Evolutionary conservation across 1,140 invertebrate genomes (phyloP), one percentile per base, ranked within the genome.

Genomic region (Melanaphis sacchari): DNA sequence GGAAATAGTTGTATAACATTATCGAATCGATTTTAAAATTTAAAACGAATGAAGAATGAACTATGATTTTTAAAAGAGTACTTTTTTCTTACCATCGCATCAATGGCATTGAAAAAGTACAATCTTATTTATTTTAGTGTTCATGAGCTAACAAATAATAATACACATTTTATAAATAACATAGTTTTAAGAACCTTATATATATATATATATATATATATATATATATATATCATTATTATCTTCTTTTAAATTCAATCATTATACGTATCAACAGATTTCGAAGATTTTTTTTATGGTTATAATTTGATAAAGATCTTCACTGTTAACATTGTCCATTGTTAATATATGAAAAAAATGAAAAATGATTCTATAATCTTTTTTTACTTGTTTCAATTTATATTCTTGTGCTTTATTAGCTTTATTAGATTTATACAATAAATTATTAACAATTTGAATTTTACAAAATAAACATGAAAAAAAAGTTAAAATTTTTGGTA

Each of bases 21-120:
- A 95, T 99, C 7, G 95, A 95, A 94, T 94, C 96, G 6, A 96
- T 96, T 90, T 97, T 99, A 93, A 91, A 94, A 15, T 95, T 95
- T 31, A 97, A 98, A 94, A 96, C 96, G 0, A 98, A 97, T 90
- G 95, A 96, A 43, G 96, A 98, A 94, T 99, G 98, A 98, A 95
- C 96, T 84, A 94, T 95, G 9, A 95, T 96, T 92, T 97, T 99
- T 94, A 96, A 97, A 92, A 96, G 96, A 43, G 96, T 96, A 15
- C 95, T 97, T 5, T 98, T 99, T 95, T 98, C 99, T 8, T 98
- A 97, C 95, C 98, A 98, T 0, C 98, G 98, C 0, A 96, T 99
- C 1, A 99, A 99, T 96, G 97, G 96, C 26, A 97, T 99, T 94
- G 95, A 96, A 93, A 96, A 98, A 94, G 96, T 96, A 95, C 93